Evolutionary conservation across 2,888 invertebrate genomes (phyloP).

Genomic region (Ichneumon xanthorius): DNA sequence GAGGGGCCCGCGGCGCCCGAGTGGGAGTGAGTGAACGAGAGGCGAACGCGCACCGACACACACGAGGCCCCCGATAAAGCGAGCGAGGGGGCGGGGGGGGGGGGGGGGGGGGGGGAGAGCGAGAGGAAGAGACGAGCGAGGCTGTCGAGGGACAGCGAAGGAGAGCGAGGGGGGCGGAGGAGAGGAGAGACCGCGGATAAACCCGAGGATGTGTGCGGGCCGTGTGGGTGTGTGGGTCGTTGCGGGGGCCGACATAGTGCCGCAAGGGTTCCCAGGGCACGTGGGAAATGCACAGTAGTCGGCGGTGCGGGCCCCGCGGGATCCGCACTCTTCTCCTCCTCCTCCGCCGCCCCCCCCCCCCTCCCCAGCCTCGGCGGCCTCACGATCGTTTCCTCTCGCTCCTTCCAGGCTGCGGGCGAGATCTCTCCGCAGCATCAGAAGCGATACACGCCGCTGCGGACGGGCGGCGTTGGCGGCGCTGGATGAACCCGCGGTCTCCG

Average conservation of each 20-base stretch:
- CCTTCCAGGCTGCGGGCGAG: constrained; percentile 56
- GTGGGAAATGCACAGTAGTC: constrained; percentile 89
- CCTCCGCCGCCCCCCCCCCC: constrained; percentile 80
- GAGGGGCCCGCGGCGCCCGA: constrained; percentile 35
- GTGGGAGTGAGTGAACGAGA: constrained; percentile 60
- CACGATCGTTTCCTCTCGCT: constrained; percentile 64
- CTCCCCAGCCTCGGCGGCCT: constrained; percentile 72
- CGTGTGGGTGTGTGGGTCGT: constrained; percentile 70
- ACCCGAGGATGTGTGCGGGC: constrained; percentile 56
- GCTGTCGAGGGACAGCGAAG: constrained; percentile 31
- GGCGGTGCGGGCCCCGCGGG: constrained; percentile 76
- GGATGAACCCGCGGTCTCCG: constrained; percentile 62
- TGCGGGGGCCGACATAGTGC: constrained; percentile 85
- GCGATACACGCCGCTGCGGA: constrained; percentile 58
- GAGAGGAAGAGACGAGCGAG: constrained; percentile 10
- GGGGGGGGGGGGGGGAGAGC: background rate
- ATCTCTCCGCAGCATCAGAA: constrained; percentile 66
- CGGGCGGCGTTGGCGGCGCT: constrained; percentile 54
- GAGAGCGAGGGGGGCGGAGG: constrained; percentile 60
- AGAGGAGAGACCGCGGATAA: constrained; percentile 17
- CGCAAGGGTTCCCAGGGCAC: constrained; percentile 86
- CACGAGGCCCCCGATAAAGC: constrained; percentile 18
- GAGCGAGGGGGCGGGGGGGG: background rate
- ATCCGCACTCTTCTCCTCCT: constrained; percentile 70
- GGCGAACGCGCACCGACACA: constrained; percentile 15